phyloP scores from a whole-genome alignment of 37 sponge, comb jelly and placozoan genomes.

The Haliclona indistincta region DNA sequence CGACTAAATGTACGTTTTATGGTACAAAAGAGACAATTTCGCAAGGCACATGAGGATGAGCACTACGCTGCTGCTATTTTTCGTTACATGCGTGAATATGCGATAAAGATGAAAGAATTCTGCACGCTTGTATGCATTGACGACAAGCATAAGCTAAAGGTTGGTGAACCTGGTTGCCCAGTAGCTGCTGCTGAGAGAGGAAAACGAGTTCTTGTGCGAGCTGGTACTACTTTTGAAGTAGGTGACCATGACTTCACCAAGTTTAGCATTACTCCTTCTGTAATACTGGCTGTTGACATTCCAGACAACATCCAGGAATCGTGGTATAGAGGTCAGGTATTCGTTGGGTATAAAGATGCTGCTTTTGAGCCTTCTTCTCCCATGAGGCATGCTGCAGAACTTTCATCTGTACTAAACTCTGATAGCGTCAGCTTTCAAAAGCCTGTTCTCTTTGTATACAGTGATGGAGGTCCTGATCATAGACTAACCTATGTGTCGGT shows the following conservation, averaged over 20 bases:
- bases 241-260: too few species aligned
- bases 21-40: constrained; percentile 38
- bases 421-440: too few species aligned
- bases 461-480: constrained; percentile 69
- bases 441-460: constrained; percentile 45
- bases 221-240: neutral
- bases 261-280: constrained; percentile 23
- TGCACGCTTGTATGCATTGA: constrained; percentile 28
- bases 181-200: too few species aligned
- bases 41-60: constrained; percentile 38
- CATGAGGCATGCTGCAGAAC: constrained; percentile 22
- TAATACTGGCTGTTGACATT: constrained; percentile 9
- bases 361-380: too few species aligned
- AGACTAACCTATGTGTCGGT: constrained; percentile 45
- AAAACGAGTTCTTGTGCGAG: constrained; percentile 15
- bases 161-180: constrained; percentile 27
- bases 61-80: constrained; percentile 49
- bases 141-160: constrained; percentile 29
- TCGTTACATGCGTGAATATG: constrained; percentile 43
- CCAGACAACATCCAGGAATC: constrained; percentile 24
- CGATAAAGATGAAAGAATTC: constrained; percentile 8
- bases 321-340: constrained; percentile 39
- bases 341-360: constrained; percentile 23
- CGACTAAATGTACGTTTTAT: constrained; percentile 31
- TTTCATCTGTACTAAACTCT: neutral